phyloP scores from a whole-genome alignment of 2,113 vertebrate genomes.

The Tenrec ecaudatus region DNA sequence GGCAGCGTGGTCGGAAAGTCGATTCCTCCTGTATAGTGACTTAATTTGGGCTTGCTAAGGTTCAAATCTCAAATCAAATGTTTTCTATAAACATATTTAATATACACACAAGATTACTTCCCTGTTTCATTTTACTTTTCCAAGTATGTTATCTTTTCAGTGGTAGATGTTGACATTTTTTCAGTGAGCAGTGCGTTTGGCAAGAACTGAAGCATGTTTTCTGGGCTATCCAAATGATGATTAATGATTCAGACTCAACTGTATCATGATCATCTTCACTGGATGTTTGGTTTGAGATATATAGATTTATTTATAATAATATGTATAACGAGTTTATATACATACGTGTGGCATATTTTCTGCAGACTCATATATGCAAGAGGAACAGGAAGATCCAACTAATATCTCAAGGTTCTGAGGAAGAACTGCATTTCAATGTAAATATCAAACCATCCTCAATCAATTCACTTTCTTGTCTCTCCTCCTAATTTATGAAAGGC shows the following conservation, averaged over 20 bases:
- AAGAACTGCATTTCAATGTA: not conserved
- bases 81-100: conserved; percentile 66
- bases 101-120: conserved; percentile 65
- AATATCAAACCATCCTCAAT: not conserved
- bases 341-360: not conserved
- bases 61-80: conserved; percentile 68
- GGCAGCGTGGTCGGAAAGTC: not conserved
- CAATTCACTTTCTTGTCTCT: not conserved
- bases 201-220: conserved; percentile 70
- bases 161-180: conserved; percentile 48
- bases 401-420: not conserved
- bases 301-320: not conserved
- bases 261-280: conserved; percentile 58
- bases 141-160: conserved; percentile 71
- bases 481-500: not conserved
- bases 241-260: conserved; percentile 62
- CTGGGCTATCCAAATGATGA: conserved; percentile 47
- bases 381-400: conserved; percentile 18
- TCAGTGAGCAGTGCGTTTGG: conserved; percentile 62
- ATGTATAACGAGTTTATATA: too few relatives aligned
- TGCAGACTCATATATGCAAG: conserved; percentile 23
- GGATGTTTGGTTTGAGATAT: conserved; percentile 33
- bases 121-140: conserved; percentile 66
- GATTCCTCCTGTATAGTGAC: conserved; percentile 19
- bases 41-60: conserved; percentile 58